Conservation (phyloP, 2,888 invertebrate species). For the Venusia cambrica region DNA sequence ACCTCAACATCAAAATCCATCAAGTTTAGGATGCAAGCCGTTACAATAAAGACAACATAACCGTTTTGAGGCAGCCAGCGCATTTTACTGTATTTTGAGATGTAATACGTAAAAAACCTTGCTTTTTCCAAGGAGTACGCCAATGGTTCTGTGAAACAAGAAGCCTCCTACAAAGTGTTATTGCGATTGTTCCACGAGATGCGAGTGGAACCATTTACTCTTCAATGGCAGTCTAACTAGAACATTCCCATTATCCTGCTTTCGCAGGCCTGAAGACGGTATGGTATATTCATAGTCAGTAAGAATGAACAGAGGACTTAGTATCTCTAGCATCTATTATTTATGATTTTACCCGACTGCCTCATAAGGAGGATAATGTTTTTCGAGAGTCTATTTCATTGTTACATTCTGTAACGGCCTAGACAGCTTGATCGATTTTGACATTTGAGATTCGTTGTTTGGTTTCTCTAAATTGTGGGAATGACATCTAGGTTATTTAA, state of each 20-base stretch:
- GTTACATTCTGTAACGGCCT: no score
- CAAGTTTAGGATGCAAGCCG: no score
- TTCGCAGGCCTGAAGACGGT: not conserved
- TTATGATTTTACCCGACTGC: no score
- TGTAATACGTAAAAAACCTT: constrained; percentile 1
- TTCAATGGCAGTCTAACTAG: constrained; percentile 14
- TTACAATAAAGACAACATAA: not conserved
- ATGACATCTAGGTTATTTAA: no score
- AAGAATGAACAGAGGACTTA: constrained; percentile 1
- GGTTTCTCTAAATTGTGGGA: no score
- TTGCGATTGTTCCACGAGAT: constrained; percentile 30
- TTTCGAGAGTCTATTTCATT: no score
- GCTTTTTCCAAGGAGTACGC: constrained; percentile 5
- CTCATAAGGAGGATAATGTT: no score
- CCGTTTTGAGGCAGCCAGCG: no score
- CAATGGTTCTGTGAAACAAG: constrained; percentile 14
- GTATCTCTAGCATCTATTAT: constrained; percentile 1
- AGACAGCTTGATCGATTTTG: no score
- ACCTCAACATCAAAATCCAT: no score
- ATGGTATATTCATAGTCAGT: no score
- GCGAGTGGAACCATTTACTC: constrained; percentile 25
- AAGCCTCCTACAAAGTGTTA: constrained; percentile 29
- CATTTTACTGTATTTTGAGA: not conserved
- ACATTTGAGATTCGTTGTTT: no score
- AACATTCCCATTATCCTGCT: constrained; percentile 10